phyloP scores from a whole-genome alignment of 2,797 vertebrate genomes.

The Phyllotis vaccarum region DNA sequence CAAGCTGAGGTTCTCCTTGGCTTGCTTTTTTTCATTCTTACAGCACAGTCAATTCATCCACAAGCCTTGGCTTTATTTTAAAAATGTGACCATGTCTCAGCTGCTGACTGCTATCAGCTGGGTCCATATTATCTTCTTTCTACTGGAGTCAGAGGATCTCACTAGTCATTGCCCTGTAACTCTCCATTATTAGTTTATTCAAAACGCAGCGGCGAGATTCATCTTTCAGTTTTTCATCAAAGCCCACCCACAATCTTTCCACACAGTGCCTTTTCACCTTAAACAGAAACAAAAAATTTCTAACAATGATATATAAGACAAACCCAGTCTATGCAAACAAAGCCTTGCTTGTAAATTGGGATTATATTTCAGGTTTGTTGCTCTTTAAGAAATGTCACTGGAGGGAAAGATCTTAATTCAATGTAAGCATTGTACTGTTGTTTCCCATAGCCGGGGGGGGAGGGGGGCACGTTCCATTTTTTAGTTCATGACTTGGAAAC shows the following conservation, averaged over 20 bases:
- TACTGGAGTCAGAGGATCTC: fast-evolving
- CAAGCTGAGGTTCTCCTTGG: neutral
- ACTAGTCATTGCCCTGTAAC: neutral
- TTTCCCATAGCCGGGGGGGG: too few species aligned
- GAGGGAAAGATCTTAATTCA: neutral
- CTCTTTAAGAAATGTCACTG: neutral
- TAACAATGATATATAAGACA: neutral
- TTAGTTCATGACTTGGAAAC: neutral
- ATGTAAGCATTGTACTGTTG: neutral
- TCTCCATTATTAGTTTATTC: neutral
- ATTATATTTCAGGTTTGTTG: neutral
- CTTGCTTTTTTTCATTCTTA: neutral
- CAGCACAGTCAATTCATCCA: neutral
- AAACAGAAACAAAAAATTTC: slow-evolving; percentile 6
- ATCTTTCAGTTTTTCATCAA: neutral
- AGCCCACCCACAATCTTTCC: fast-evolving
- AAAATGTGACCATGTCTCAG: neutral
- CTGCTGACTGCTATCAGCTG: neutral
- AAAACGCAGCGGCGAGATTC: neutral
- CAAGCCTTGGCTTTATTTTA: neutral
- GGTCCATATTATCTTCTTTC: neutral
- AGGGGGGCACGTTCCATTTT: too few species aligned
- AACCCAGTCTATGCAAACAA: neutral
- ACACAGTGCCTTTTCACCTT: neutral
- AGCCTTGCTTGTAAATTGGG: neutral